Evolutionary conservation across 2,113 vertebrate genomes (phyloP), one percentile per base, ranked within the genome.

Genomic region (Lepisosteus osseus): DNA sequence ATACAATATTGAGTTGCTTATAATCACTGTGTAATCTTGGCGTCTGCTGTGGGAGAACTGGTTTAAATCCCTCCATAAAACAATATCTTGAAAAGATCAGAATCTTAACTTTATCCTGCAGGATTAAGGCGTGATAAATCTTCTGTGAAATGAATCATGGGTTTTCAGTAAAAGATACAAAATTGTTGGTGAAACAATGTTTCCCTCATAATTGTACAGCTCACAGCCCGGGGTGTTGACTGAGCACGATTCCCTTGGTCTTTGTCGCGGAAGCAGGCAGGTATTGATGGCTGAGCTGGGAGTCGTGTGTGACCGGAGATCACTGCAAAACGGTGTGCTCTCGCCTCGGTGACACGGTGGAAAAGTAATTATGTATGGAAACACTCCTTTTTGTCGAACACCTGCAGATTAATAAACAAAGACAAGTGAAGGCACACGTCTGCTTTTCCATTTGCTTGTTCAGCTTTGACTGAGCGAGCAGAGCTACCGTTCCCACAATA

Each of bases 1-100:
- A 94, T 95, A 93, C 90, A 90, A 91, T 93, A 94, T 94, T 95
- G 95, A 95, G 94, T 94, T 90, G 92, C 94, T 92, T 95, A 95
- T 94, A 95, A 94, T 95, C 94, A 91, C 92, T 81, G 89, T 94
- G 93, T 96, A 97, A 97, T 97, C 94, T 95, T 91, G 51, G 84
- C 85, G 90, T 90, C 91, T 92, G 92, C 92, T 94, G 91, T 89
- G 93, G 94, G 95, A 96, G 91, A 90, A 91, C 86, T 89, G 88
- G 79, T 93, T 83, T 80, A 92, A 92, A 93, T 90, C 89, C 88
- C 78, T 78, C 85, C 79, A 81, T 86, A 92, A 95, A 95, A 95
- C 94, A 95, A 94, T 93, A 94, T 94, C 90, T 82, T 89, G 87
- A 93, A 93, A 92, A 95, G 94, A 96, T 95, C 93, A 93, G 90